Evolutionary conservation across 2,797 vertebrate species (phyloP).

Genomic region (Epinephelus coioides): DNA sequence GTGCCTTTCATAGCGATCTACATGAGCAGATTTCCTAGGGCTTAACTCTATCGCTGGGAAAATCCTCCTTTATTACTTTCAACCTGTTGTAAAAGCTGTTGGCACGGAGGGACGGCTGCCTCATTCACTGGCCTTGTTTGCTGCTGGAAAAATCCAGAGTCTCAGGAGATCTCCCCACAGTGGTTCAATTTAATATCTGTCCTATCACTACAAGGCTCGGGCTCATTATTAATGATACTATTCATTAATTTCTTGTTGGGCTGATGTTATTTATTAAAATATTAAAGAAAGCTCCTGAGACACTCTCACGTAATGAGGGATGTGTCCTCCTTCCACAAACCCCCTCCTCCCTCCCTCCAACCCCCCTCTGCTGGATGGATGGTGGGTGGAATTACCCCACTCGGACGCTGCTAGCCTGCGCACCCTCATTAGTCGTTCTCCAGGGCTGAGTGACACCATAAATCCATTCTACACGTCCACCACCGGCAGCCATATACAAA

Average conservation of each 20-base stretch:
- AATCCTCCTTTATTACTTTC: constrained; percentile 99
- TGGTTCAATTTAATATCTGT: constrained; percentile 99
- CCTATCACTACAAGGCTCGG: constrained; percentile 96
- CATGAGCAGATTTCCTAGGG: constrained; percentile 99
- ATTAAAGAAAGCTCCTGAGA: constrained; percentile 99
- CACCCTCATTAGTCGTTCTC: constrained; percentile 97
- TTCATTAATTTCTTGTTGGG: constrained; percentile 99
- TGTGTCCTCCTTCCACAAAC: constrained; percentile 85
- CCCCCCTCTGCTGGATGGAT: constrained; percentile 85
- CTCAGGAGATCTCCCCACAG: constrained; percentile 97
- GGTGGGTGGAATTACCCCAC: constrained; percentile 88
- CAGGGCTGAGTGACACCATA: constrained; percentile 98
- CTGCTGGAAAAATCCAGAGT: constrained; percentile 98
- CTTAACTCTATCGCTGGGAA: constrained; percentile 99
- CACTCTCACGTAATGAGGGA: constrained; percentile 95
- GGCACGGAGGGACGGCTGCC: constrained; percentile 95
- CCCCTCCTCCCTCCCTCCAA: constrained; percentile 33
- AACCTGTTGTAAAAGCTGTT: constrained; percentile 99
- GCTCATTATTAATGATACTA: constrained; percentile 99
- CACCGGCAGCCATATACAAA: constrained; percentile 90
- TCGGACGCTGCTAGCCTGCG: constrained; percentile 82
- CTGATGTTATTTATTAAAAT: constrained; percentile 99
- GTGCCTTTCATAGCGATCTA: constrained; percentile 99
- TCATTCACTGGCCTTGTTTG: constrained; percentile 99
- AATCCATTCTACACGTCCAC: constrained; percentile 93